These are phyloP conservation scores for Parus major DNA, from an alignment of 2,113 vertebrate genomes.

Conservation along the genomic window DNA sequence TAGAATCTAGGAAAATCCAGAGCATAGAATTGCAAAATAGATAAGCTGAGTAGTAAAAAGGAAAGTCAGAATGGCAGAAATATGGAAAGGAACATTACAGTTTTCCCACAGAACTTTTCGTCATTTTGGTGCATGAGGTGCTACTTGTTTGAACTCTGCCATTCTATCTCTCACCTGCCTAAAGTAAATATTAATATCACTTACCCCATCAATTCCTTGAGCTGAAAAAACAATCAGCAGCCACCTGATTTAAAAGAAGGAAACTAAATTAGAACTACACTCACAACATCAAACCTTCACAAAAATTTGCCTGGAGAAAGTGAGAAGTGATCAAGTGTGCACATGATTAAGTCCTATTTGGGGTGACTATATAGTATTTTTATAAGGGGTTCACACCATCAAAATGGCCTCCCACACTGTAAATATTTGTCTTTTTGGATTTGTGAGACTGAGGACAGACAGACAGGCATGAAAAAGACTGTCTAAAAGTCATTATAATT, in stretches of 20 bases:
- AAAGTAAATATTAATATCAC: neutral
- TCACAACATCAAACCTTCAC: neutral
- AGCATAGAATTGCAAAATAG: neutral
- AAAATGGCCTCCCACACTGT: neutral
- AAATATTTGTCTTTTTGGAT: neutral
- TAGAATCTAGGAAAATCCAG: neutral
- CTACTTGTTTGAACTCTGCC: neutral
- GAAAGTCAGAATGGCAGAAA: neutral
- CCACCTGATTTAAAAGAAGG: slow-evolving; percentile 51
- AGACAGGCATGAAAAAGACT: neutral
- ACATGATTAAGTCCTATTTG: neutral
- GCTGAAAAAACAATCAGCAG: slow-evolving; percentile 46
- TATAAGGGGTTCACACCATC: neutral
- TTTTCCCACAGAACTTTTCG: neutral
- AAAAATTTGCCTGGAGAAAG: neutral
- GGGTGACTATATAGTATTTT: neutral
- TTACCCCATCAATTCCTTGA: slow-evolving; percentile 55
- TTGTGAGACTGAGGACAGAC: neutral
- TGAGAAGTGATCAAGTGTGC: neutral
- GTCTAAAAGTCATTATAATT: neutral
- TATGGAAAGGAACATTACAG: neutral
- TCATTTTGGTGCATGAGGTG: neutral
- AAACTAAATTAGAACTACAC: slow-evolving; percentile 1
- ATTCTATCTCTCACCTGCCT: neutral
- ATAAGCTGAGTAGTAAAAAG: neutral